Conservation (phyloP, 2,888 invertebrate species). For the Hirtodrosophila histrioides region DNA sequence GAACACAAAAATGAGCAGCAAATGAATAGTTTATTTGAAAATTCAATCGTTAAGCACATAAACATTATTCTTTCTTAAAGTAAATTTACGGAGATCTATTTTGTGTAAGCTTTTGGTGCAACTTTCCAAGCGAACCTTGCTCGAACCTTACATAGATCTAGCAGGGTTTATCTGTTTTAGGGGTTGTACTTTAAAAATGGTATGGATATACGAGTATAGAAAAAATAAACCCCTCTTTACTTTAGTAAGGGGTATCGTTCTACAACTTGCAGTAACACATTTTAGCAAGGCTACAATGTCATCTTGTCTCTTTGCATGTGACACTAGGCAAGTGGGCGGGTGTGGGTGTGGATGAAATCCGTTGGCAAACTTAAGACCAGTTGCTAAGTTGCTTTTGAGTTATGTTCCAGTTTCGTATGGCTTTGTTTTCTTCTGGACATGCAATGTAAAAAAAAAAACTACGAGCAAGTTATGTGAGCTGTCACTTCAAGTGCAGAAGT, state of each 20-base stretch:
- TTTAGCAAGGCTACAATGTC: constrained; percentile 47
- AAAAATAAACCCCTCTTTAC: too few relatives aligned
- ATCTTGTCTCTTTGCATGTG: constrained; percentile 47
- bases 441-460: constrained; percentile 7
- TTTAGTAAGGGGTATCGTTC: constrained; percentile 12
- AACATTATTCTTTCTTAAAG: too few relatives aligned
- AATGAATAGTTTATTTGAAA: too few relatives aligned
- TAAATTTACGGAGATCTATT: too few relatives aligned
- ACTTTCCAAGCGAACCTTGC: too few relatives aligned
- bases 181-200: too few relatives aligned
- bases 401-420: constrained; percentile 45
- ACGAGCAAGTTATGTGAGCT: constrained; percentile 30
- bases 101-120: too few relatives aligned
- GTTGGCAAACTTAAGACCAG: constrained; percentile 52
- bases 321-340: constrained; percentile 6
- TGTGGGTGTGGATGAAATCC: constrained; percentile 16
- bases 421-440: constrained; percentile 33
- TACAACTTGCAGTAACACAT: constrained; percentile 62
- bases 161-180: too few relatives aligned
- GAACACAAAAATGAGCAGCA: too few relatives aligned
- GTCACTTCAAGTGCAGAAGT: constrained; percentile 27
- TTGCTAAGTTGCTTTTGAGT: constrained; percentile 57
- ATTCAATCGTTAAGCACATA: too few relatives aligned
- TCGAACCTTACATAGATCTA: too few relatives aligned
- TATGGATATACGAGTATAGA: too few relatives aligned